phyloP scores from a whole-genome alignment of 2,888 invertebrate species.

The Creontiades dilutus region DNA sequence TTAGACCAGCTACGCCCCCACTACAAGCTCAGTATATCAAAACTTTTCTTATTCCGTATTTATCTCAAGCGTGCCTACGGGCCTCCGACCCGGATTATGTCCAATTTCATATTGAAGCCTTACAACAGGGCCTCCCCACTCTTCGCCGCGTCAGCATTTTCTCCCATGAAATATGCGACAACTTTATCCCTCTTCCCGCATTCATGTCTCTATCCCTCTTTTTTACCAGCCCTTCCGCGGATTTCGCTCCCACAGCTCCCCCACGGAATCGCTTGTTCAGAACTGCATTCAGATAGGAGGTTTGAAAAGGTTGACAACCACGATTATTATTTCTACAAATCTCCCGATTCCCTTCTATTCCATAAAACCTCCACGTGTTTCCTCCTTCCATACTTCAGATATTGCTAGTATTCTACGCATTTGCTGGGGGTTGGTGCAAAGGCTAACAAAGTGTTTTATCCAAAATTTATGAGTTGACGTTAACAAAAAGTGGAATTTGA shows the following conservation, averaged over 20 bases:
- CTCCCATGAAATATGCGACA: slow-evolving; percentile 57
- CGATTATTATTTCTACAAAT: no score
- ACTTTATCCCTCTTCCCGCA: slow-evolving; percentile 14
- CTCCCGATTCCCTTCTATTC: no score
- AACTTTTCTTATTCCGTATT: slow-evolving; percentile 57
- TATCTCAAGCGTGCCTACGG: slow-evolving; percentile 47
- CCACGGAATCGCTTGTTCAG: no score
- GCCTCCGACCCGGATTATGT: slow-evolving; percentile 38
- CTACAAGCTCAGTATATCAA: neutral
- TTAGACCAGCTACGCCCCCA: neutral
- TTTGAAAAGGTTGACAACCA: no score
- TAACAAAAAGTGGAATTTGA: no score
- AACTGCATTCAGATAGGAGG: no score
- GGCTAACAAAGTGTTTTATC: no score
- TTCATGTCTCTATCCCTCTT: neutral
- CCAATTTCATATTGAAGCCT: slow-evolving; percentile 55
- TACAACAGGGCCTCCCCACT: neutral
- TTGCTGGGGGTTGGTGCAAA: no score
- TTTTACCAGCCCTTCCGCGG: neutral
- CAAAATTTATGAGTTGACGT: no score
- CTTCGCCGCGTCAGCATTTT: neutral
- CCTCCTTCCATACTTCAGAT: no score
- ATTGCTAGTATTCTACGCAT: no score
- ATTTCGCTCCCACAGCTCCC: neutral
- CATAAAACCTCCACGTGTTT: no score